These are phyloP conservation scores for Philonicus albiceps DNA, from an alignment of 2,888 invertebrate species.

Conservation along the genomic window DNA sequence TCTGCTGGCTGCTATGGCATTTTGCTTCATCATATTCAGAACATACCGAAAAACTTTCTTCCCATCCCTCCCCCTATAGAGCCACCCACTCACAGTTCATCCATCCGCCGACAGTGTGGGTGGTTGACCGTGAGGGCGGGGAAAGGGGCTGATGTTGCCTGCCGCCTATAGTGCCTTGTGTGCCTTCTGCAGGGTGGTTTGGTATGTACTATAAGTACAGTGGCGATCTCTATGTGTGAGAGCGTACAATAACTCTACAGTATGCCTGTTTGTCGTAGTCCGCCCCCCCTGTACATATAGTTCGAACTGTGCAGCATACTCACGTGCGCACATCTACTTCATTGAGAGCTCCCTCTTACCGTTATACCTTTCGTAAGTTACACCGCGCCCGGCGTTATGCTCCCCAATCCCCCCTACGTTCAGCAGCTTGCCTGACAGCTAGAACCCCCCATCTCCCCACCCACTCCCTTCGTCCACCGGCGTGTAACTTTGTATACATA, in stretches of 20 bases:
- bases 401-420: not conserved
- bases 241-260: not conserved
- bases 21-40: conserved; percentile 43
- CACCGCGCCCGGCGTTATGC: not conserved
- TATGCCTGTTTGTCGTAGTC: not conserved
- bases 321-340: conserved; percentile 38
- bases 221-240: not conserved
- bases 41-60: conserved; percentile 38
- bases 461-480: not conserved
- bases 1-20: conserved; percentile 29
- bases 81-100: not conserved
- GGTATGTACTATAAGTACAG: not conserved
- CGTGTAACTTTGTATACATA: conserved; percentile 47
- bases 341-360: conserved; percentile 6
- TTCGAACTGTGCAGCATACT: conserved; percentile 5
- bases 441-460: not conserved
- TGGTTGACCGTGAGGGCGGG: conserved; percentile 1
- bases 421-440: not conserved
- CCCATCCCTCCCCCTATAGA: not conserved
- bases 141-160: not conserved
- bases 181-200: not conserved
- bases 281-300: not conserved
- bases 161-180: not conserved
- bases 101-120: not conserved
- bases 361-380: conserved; percentile 27